Evolutionary conservation across 2,113 vertebrate species (phyloP).

Genomic region (Pomatorhinus ruficollis): DNA sequence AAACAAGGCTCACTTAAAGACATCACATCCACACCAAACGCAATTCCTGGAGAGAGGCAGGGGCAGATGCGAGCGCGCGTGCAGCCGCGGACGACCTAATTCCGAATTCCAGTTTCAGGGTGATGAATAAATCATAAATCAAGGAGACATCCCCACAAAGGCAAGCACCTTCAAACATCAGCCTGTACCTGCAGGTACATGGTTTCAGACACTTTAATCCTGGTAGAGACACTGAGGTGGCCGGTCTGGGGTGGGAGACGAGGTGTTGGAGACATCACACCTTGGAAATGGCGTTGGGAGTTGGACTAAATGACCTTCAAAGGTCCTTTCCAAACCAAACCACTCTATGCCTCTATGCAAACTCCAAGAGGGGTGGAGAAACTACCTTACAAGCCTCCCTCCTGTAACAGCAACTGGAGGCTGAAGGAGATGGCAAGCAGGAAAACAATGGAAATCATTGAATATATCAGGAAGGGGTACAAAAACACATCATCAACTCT

Average conservation of each 20-base stretch:
- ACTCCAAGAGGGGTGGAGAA: neutral
- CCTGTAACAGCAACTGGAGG: neutral
- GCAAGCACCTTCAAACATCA: neutral
- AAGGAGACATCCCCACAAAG: neutral
- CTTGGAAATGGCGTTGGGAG: neutral
- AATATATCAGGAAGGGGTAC: neutral
- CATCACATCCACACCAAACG: conserved; percentile 33
- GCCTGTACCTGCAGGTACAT: neutral
- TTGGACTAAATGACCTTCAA: neutral
- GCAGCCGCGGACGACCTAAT: neutral
- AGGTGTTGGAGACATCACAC: neutral
- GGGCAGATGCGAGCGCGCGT: neutral
- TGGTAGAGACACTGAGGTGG: neutral
- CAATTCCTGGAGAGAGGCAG: conserved; percentile 56
- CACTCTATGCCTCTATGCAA: accelerated
- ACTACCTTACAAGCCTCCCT: neutral
- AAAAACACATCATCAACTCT: neutral
- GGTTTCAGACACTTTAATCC: neutral
- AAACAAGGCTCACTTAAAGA: conserved; percentile 69
- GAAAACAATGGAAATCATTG: neutral
- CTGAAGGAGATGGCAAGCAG: neutral
- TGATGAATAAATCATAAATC: conserved; percentile 1
- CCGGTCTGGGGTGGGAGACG: accelerated
- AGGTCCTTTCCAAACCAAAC: neutral
- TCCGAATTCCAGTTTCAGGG: conserved; percentile 3